phyloP scores from a whole-genome alignment of 2,888 invertebrate species.

The Helleia helle region DNA sequence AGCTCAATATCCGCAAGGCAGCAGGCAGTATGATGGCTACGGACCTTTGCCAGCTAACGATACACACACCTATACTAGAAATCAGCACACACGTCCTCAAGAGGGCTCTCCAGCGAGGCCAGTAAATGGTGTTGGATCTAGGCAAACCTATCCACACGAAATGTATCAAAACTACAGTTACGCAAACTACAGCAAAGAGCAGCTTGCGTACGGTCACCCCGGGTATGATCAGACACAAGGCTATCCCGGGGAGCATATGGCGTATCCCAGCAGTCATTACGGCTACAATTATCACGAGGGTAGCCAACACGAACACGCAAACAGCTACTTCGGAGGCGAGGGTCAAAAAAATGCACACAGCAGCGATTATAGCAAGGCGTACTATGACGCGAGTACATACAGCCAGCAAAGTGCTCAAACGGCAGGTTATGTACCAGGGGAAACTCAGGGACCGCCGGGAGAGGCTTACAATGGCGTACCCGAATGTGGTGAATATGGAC shows the following conservation, averaged over 20 bases:
- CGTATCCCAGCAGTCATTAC: conserved; percentile 61
- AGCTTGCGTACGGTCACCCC: conserved; percentile 71
- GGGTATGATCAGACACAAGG: conserved; percentile 68
- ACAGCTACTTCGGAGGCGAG: conserved; percentile 57
- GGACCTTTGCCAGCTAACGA: conserved; percentile 51
- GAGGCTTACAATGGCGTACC: conserved; percentile 50
- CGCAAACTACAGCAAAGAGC: conserved; percentile 68
- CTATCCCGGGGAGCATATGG: conserved; percentile 57
- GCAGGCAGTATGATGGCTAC: conserved; percentile 55
- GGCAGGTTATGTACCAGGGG: conserved; percentile 37
- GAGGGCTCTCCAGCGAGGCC: conserved; percentile 49
- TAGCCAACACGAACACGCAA: conserved; percentile 51
- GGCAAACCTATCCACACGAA: conserved; percentile 61
- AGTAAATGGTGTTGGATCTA: conserved; percentile 51
- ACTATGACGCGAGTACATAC: conserved; percentile 56
- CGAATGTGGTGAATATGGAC: conserved; percentile 79
- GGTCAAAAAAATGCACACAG: conserved; percentile 68
- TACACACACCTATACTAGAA: conserved; percentile 61
- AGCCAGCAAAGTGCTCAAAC: conserved; percentile 41
- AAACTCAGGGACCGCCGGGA: conserved; percentile 37
- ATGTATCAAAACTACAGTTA: conserved; percentile 70
- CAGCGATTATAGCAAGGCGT: conserved; percentile 68
- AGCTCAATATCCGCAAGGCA: conserved; percentile 54
- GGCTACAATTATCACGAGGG: conserved; percentile 68
- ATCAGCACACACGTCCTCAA: conserved; percentile 44